Conservation (phyloP, 2,888 invertebrate species). For the Diadegma fenestrale region DNA sequence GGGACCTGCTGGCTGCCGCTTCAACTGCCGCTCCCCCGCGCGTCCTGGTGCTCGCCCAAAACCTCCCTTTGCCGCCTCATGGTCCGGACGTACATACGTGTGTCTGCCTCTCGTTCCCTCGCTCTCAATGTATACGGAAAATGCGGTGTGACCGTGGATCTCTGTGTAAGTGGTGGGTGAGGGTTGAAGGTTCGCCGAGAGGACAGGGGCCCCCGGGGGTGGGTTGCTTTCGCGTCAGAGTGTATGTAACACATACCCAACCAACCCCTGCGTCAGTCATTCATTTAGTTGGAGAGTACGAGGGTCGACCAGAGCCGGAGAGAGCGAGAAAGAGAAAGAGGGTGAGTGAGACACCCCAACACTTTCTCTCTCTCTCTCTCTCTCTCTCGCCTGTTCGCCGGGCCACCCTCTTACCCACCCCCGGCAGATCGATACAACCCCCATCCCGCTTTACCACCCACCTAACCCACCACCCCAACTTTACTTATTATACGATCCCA, state of each 20-base stretch:
- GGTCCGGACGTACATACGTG: constrained; percentile 65
- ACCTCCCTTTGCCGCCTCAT: constrained; percentile 52
- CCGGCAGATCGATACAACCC: constrained; percentile 83
- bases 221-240: constrained; percentile 62
- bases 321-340: constrained; percentile 85
- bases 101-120: constrained; percentile 30
- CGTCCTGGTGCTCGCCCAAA: constrained; percentile 26
- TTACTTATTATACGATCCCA: constrained; percentile 73
- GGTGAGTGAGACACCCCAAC: constrained; percentile 79
- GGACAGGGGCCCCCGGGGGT: constrained; percentile 44
- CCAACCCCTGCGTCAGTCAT: constrained; percentile 83
- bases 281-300: constrained; percentile 86
- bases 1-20: constrained; percentile 86
- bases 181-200: constrained; percentile 23
- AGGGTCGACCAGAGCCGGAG: constrained; percentile 87
- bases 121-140: constrained; percentile 51
- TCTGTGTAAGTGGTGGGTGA: constrained; percentile 58
- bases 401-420: constrained; percentile 78
- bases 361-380: constrained; percentile 28
- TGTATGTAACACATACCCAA: constrained; percentile 77
- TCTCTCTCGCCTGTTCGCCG: constrained; percentile 76
- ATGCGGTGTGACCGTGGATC: constrained; percentile 59
- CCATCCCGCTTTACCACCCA: constrained; percentile 77
- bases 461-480: constrained; percentile 71
- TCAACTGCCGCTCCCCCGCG: constrained; percentile 64